Evolutionary conservation across 2,797 vertebrate species (phyloP).

Genomic region (Linurgus olivaceus): DNA sequence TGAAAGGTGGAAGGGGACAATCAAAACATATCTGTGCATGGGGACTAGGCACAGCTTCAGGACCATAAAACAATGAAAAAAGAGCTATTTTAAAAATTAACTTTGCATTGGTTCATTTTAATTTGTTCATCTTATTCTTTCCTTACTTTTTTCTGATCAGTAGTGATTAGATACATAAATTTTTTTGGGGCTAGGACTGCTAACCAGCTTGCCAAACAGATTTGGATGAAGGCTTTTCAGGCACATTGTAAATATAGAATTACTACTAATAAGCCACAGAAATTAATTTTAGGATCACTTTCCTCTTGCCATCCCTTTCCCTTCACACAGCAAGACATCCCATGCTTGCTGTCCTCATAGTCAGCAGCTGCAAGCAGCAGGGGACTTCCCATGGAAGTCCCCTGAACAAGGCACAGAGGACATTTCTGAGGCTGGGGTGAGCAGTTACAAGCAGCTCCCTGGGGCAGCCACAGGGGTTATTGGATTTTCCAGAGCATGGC

Average conservation of each 20-base stretch:
- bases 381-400: background rate
- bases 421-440: fast-evolving
- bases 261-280: background rate
- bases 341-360: background rate
- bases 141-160: slow-evolving; percentile 41
- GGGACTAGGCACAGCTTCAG: background rate
- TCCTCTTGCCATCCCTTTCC: background rate
- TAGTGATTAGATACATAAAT: slow-evolving; percentile 14
- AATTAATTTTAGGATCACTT: background rate
- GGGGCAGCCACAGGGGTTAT: background rate
- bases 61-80: background rate
- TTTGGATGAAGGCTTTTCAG: background rate
- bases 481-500: background rate
- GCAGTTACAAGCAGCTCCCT: background rate
- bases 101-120: background rate
- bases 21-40: background rate
- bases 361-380: background rate
- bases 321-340: background rate
- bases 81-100: background rate
- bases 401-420: background rate
- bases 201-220: background rate
- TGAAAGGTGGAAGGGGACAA: background rate
- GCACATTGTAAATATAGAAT: background rate
- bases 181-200: slow-evolving; percentile 8
- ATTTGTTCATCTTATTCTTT: slow-evolving; percentile 12